Base-by-base conservation (phyloP, 2,888 invertebrate genomes). In the Apantesis nais region DNA sequence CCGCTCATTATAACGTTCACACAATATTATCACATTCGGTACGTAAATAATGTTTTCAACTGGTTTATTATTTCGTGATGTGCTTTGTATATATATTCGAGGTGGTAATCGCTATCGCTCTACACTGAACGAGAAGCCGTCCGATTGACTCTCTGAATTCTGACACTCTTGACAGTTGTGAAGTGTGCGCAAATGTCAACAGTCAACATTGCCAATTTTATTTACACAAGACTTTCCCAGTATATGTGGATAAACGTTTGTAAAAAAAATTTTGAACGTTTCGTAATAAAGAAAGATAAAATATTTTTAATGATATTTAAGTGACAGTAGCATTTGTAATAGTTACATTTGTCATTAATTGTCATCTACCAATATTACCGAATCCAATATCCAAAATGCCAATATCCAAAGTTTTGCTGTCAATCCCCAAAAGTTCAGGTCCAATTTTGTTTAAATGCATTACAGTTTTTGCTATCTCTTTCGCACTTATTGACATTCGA, bases 141-240 rank as follows among this genome's bases (percentile, higher is more conserved):
- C 77, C 74, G 79, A 73, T 79, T 73, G 72, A 68, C 73, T 71
- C 25, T 67, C 66, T 73, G 64, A 55, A 62, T 70, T 71, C 16
- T 37, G 14, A n/a, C 22, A 67, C 70, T 64, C 74, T 71, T 81
- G 78, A 76, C 77, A 81, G 52, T 73, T 76, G 77, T 68, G 71
- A 69, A 41, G 16, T 29, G 29, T n/a, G 29, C 16, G 4, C 19
- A 62, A 44, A 39, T 58, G 58, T 58, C 61, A 62, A 31, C 11
- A 31, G 61, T 37, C 31, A 61, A 61, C 31, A 34, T 61, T 61
- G 29, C 19, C 31, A 19, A 31, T 61, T 31, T 7, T 61, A 52
- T 22, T n/a, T 52, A 52, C 48, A n/a, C 1, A 22, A 7, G 25
- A 31, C 9, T 25, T 60, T 16, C 2, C 11, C n/a, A 3, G 11